Evolutionary conservation across 1,140 invertebrate species (phyloP), one percentile per base, ranked within the genome.

Genomic region (Conopomorpha cramerella): DNA sequence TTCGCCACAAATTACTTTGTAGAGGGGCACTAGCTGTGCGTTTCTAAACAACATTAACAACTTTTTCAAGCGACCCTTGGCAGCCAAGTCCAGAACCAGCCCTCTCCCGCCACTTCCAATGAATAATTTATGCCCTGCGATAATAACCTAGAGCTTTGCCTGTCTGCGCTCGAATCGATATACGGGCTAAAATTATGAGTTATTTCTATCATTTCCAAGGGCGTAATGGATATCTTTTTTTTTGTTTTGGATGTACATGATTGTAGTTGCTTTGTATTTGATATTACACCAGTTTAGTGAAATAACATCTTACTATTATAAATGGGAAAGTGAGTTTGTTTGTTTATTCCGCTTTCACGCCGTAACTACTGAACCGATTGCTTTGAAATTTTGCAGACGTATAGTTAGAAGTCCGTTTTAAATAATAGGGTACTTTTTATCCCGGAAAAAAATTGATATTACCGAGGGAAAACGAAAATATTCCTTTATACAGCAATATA

Each of bases 21-120:
- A 44, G 25, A 35, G 41, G 36, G 15, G 39, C 32, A 28, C 41
- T 41, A 31, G 8, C 29, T 34, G 41, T 36, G 39, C 38, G 37
- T 42, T 32, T 48, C 44, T 51, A 54, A 58, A 62, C 55, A 42
- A 49, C 47, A 49, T 62, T 56, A 57, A 41, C 34, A 57, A 57
- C 41, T 57, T 52, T 57, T 57, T 46, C 43, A 46, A 48, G 46
- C 42, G 42, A 43, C 48, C 41, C 30, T 23, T 23, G 4, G 27
- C 14, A 14, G 35, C 30, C 32, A 33, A 13, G 28, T 33, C 26
- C 36, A 16, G 35, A 34, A 39, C 37, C 18, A 31, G 30, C 30
- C 33, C 34, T 33, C 42, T 33, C 33, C 27, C 29, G 40, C 34
- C 33, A 27, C 13, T 27, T 16, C 15, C 34, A 25, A 47, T 62